phyloP scores from a whole-genome alignment of 2,888 invertebrate genomes.

The Eugnorisma glareosa region DNA sequence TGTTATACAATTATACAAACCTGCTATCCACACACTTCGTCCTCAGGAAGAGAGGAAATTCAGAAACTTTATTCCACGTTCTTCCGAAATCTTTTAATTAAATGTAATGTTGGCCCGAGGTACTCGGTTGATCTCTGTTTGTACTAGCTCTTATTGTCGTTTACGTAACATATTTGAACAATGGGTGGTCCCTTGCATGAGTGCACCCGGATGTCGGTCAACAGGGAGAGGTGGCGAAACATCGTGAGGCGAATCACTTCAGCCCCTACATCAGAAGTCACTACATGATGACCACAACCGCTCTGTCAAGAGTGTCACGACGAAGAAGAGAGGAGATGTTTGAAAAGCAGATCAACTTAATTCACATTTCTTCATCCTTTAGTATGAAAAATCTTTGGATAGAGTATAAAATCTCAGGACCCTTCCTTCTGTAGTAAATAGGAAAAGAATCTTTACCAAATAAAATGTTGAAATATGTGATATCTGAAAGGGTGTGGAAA shows the following conservation, averaged over 20 bases:
- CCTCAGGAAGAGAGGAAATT: constrained; percentile 48
- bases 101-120: constrained; percentile 53
- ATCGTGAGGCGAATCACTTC: too few relatives aligned
- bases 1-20: constrained; percentile 28
- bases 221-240: too few relatives aligned
- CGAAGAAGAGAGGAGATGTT: too few relatives aligned
- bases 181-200: too few relatives aligned
- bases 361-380: not conserved
- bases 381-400: not conserved
- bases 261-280: too few relatives aligned
- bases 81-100: constrained; percentile 67
- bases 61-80: constrained; percentile 64
- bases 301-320: too few relatives aligned
- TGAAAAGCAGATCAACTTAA: not conserved
- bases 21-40: constrained; percentile 6
- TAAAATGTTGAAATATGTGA: not conserved
- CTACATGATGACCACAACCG: too few relatives aligned
- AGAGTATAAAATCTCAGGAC: not conserved
- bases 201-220: too few relatives aligned
- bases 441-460: not conserved
- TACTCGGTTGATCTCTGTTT: not conserved
- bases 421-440: not conserved
- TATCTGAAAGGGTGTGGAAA: not conserved
- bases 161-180: too few relatives aligned
- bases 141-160: constrained; percentile 7